Conservation (phyloP, 2,797 vertebrate species). For the Sebastes taczanowskii region DNA sequence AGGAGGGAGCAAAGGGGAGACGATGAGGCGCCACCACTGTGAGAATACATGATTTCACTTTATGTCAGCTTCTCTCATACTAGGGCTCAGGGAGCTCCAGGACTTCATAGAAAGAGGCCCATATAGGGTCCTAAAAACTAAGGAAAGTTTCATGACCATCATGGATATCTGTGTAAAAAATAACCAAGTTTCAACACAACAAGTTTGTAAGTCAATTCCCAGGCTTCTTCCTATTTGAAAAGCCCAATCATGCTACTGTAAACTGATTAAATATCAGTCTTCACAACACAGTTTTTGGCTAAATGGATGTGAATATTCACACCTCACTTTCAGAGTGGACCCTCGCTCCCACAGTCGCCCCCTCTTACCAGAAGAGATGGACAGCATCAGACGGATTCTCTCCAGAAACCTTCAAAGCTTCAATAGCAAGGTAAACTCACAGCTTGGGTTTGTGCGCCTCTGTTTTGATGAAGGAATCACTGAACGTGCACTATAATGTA, state of each 20-base stretch:
- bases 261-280: background rate
- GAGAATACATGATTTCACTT: slow-evolving; percentile 6
- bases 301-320: background rate
- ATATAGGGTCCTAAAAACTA: background rate
- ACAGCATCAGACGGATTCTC: slow-evolving; percentile 85
- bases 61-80: background rate
- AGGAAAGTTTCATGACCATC: background rate
- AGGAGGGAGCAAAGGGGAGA: slow-evolving; percentile 68
- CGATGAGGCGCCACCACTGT: slow-evolving; percentile 49
- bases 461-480: background rate
- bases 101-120: background rate
- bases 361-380: slow-evolving; percentile 75
- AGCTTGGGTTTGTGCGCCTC: background rate
- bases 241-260: background rate
- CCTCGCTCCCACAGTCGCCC: slow-evolving; percentile 52
- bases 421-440: slow-evolving; percentile 78
- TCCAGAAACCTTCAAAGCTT: slow-evolving; percentile 85
- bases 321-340: slow-evolving; percentile 44
- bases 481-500: background rate
- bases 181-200: background rate
- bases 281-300: background rate
- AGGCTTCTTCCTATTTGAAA: background rate
- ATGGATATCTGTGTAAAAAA: background rate
- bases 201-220: background rate
- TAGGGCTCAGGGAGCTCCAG: background rate